Conservation (phyloP, 2,797 vertebrate genomes). For the Eulemur mongoz region DNA sequence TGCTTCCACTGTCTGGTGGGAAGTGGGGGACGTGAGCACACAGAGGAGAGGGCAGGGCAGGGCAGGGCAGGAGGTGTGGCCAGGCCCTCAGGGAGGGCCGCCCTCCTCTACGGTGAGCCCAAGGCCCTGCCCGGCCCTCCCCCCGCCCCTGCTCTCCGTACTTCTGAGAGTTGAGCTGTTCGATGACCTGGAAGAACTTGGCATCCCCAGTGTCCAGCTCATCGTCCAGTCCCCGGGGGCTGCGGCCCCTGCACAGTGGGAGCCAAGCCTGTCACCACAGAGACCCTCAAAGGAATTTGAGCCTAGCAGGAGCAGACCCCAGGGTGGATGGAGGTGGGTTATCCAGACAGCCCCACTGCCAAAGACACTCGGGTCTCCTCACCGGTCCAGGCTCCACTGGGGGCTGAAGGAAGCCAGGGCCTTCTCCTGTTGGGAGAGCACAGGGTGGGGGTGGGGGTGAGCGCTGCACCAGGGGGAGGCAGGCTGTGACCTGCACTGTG, state of each 20-base stretch:
- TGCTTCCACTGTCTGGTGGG: constrained; percentile 85
- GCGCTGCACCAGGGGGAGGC: not conserved
- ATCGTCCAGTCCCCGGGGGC: constrained; percentile 77
- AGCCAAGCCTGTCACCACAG: constrained; percentile 11
- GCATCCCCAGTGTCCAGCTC: constrained; percentile 81
- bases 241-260: constrained; percentile 76
- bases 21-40: not conserved
- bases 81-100: not conserved
- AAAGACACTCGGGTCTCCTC: constrained; percentile 17
- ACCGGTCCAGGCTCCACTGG: constrained; percentile 81
- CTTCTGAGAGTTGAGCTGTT: constrained; percentile 87
- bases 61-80: not conserved
- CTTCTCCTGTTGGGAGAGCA: constrained; percentile 74
- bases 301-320: not conserved
- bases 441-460: not conserved
- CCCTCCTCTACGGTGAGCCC: not conserved
- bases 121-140: not conserved
- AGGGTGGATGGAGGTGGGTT: not conserved
- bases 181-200: constrained; percentile 85
- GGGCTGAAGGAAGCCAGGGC: constrained; percentile 77
- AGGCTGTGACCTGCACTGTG: not conserved
- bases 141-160: constrained; percentile 62
- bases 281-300: constrained; percentile 29
- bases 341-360: not conserved
- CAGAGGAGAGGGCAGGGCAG: not conserved